Base-by-base conservation (phyloP, 2,888 invertebrate genomes). In the Congeria kusceri region DNA sequence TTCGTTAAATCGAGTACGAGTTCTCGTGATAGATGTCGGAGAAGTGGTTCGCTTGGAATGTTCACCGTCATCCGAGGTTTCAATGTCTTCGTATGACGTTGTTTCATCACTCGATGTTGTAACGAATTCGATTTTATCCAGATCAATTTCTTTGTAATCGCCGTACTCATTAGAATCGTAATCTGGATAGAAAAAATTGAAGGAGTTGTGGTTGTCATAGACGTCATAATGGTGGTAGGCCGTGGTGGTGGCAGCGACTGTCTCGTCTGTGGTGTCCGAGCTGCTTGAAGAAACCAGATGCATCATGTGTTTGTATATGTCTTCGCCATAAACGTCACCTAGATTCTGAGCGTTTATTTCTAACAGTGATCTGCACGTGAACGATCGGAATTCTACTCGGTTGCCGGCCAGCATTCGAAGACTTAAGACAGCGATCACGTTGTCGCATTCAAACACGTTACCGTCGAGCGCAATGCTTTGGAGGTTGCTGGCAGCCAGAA, bases 361-460 rank as follows among this genome's bases (percentile, higher is more conserved):
- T 39, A 39, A 39, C 39, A 15, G 9, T 15, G 39, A 39, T 9
- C 15, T 39, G 39, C 39, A 39, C 39, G 39, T 11, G 39, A 39
- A 39, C 11, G 39, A 39, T 39, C 39, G 39, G 39, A 39, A 39
- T 7, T 13, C 39, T 13, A 39, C 39, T 3, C 15, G 39, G 11
- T 39, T 15, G 3, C 39, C 39, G 11, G 39, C 39, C 39, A 39
- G 11, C 13, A 39, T 39, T 39, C 15, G 9, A 15, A 39, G 39
- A 39, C 9, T 39, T 9, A 39, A 39, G 9, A 39, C 39, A 15
- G 9, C 94, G 0, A 97, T 93, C 32, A 96, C 95, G 90, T 97
- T 97, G 91, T 97, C 96, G 89, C 98, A 98, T 76, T 96, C 95
- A 90, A 97, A 94, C 5, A 96, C 96, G 93, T 98, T 98, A 62